A percentile compares a stretch with the other conserved stretches of the same genome.
phyloP scores from a whole-genome alignment of 1,140 invertebrate genomes.

The Bombus affinis region DNA sequence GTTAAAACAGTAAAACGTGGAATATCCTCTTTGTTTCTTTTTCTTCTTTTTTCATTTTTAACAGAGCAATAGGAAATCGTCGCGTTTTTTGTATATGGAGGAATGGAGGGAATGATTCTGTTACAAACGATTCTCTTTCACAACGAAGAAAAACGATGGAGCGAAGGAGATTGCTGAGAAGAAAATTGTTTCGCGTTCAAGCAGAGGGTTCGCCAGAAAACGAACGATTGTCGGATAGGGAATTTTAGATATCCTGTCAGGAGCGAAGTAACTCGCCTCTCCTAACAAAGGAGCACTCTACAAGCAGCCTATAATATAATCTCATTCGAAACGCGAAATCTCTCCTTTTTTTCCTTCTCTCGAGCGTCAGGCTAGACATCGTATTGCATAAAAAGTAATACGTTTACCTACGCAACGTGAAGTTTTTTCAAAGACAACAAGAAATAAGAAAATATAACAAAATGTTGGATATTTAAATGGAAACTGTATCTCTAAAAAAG shows the following conservation, averaged over 20 bases:
- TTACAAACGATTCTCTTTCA: neutral
- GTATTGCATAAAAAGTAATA: neutral
- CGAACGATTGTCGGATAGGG: conserved; percentile 5
- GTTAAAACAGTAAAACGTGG: too few relatives aligned
- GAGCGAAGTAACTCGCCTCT: neutral
- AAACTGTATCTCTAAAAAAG: neutral
- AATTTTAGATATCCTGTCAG: conserved; percentile 20
- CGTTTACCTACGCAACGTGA: neutral
- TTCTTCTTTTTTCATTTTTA: neutral
- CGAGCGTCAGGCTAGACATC: neutral
- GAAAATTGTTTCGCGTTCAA: neutral
- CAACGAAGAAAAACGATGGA: too few relatives aligned
- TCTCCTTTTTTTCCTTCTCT: too few relatives aligned
- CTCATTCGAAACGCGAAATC: conserved; percentile 4
- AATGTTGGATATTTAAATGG: neutral
- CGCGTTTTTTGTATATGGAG: neutral
- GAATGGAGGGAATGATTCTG: neutral
- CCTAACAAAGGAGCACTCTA: neutral
- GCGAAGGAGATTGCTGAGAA: neutral
- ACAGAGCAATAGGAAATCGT: neutral
- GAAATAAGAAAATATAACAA: neutral
- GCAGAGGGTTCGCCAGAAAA: neutral
- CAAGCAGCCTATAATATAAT: conserved; percentile 2
- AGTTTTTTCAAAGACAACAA: neutral
- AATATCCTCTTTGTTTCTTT: too few relatives aligned